A percentile compares a stretch with the other conserved stretches of the same genome.
These are phyloP conservation scores for Patiria miniata DNA, from an alignment of 35 echinoderm and acorn worm genomes.

Conservation along the genomic window DNA sequence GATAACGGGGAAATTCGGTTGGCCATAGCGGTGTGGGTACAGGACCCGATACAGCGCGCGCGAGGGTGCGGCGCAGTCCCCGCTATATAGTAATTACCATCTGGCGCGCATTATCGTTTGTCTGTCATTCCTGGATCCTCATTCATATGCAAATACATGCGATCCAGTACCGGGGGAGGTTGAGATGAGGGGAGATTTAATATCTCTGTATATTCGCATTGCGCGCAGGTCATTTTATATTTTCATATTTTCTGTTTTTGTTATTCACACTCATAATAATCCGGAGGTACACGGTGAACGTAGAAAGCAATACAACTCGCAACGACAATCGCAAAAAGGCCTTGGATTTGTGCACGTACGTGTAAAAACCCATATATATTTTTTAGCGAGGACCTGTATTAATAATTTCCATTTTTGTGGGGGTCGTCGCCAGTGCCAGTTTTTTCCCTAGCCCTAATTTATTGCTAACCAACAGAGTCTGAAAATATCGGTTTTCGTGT, in stretches of 20 bases:
- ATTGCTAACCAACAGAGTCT: no score
- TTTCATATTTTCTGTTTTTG: conserved; percentile 12
- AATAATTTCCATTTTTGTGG: no score
- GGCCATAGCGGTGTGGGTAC: conserved; percentile 4
- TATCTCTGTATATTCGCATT: background rate
- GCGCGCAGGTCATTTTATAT: conserved; percentile 24
- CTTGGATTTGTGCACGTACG: background rate
- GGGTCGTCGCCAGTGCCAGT: no score
- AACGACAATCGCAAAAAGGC: background rate
- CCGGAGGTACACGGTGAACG: background rate
- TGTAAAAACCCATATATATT: background rate
- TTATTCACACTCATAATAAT: background rate
- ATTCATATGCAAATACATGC: conserved; percentile 39
- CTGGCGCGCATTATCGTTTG: conserved; percentile 35
- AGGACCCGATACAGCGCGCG: conserved; percentile 17
- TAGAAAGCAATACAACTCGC: background rate
- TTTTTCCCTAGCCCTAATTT: no score
- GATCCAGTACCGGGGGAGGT: conserved; percentile 20
- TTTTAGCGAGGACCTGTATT: no score
- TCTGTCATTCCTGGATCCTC: conserved; percentile 23
- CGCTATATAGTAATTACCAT: conserved; percentile 30
- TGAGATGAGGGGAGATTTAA: background rate
- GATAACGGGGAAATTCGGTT: background rate
- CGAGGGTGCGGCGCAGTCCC: conserved; percentile 38
- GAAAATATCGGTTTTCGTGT: no score